Percentiles rank a stretch among this genome's conserved stretches.
These are phyloP conservation scores for Enteromius paludinosus DNA, from an alignment of 2,797 vertebrate species.

Conservation along the genomic window DNA sequence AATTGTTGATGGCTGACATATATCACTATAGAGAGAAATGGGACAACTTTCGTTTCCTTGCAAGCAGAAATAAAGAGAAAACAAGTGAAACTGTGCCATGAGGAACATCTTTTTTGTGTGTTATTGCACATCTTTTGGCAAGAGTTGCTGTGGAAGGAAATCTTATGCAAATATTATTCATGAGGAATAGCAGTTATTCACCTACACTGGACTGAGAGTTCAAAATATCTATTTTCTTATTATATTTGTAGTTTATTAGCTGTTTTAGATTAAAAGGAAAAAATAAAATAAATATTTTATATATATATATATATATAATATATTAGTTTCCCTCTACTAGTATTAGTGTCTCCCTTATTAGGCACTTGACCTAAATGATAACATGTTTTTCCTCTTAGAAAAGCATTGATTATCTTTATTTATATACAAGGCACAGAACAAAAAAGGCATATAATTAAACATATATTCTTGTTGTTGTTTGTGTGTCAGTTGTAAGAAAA, in stretches of 20 bases:
- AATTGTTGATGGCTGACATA: background rate
- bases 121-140: constrained; percentile 24
- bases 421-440: background rate
- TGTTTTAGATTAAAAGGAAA: too few species aligned
- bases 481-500: background rate
- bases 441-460: background rate
- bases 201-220: background rate
- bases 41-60: background rate
- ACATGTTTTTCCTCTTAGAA: background rate
- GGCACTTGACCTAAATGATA: background rate
- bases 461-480: background rate
- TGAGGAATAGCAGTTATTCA: background rate
- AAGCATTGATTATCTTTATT: background rate
- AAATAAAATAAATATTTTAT: too few species aligned
- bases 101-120: background rate
- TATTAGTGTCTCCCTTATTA: background rate
- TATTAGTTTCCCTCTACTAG: too few species aligned
- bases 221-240: background rate
- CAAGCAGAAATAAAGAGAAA: constrained; percentile 17
- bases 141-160: constrained; percentile 7
- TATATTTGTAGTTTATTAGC: background rate
- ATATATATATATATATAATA: too few species aligned
- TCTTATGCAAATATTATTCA: background rate
- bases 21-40: background rate
- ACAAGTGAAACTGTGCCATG: background rate